A percentile compares a stretch with the other conserved stretches of the same genome.
Conservation (phyloP, 2,113 vertebrate genomes). For the Siphamia tubifer region DNA sequence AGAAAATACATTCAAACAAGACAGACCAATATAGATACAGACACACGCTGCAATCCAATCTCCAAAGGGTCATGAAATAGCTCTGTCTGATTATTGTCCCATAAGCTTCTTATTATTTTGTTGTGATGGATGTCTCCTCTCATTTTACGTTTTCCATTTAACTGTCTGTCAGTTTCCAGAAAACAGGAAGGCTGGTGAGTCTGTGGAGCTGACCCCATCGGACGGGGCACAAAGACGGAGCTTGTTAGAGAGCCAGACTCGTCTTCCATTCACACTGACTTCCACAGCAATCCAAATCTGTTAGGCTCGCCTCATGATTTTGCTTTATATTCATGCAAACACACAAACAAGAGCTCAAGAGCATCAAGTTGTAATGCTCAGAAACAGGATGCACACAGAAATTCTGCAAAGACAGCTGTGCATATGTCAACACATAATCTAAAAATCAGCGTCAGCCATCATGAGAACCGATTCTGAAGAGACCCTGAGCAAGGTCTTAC, state of each 20-base stretch:
- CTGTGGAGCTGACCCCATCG: constrained; percentile 44
- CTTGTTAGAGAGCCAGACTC: constrained; percentile 47
- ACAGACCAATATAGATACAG: background rate
- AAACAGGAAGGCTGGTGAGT: constrained; percentile 50
- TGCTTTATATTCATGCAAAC: no score
- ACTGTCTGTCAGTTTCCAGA: constrained; percentile 45
- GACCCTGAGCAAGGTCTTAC: constrained; percentile 12
- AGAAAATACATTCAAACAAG: background rate
- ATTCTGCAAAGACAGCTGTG: background rate
- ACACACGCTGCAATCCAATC: background rate
- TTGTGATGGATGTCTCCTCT: constrained; percentile 24
- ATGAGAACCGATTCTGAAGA: no score
- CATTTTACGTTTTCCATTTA: constrained; percentile 20
- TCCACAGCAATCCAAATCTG: background rate
- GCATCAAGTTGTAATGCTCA: background rate
- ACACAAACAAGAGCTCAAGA: no score
- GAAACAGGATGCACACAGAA: background rate
- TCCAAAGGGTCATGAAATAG: background rate
- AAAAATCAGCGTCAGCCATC: background rate
- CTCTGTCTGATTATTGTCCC: background rate
- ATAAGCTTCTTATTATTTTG: constrained; percentile 20
- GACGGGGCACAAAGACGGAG: constrained; percentile 50
- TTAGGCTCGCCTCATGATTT: background rate
- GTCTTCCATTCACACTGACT: constrained; percentile 12
- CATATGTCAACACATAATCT: background rate